Evolutionary conservation across 2,113 vertebrate genomes (phyloP).

Genomic region (Pantherophis guttatus): DNA sequence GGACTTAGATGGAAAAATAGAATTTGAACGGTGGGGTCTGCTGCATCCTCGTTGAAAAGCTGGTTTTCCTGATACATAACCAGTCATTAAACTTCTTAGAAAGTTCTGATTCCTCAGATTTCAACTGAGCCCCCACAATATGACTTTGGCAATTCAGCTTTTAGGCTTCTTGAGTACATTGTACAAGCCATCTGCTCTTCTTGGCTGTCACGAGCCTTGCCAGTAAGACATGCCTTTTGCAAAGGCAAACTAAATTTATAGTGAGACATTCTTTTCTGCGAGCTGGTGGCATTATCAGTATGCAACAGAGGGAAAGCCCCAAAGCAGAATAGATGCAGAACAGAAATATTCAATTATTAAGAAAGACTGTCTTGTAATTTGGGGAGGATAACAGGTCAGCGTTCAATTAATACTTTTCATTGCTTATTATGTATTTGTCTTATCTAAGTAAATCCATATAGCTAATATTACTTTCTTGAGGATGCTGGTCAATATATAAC

Average conservation of each 20-base stretch:
- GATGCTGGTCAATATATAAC: not conserved
- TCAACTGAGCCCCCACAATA: not conserved
- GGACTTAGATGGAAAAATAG: not conserved
- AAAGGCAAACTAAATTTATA: not conserved
- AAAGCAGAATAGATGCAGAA: conserved; percentile 17
- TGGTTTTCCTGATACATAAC: not conserved
- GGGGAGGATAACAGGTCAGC: not conserved
- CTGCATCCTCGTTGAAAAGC: not conserved
- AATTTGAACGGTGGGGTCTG: not conserved
- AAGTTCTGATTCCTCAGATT: not conserved
- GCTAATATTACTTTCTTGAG: conserved; percentile 12
- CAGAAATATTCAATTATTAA: conserved; percentile 26
- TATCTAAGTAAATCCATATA: conserved; percentile 14
- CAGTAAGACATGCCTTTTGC: not conserved
- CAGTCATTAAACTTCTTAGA: not conserved
- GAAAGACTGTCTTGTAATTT: conserved; percentile 18
- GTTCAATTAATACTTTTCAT: conserved; percentile 19
- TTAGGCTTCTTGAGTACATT: not conserved
- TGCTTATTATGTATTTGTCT: conserved; percentile 23
- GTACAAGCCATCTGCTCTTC: conserved; percentile 1
- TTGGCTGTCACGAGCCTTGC: not conserved
- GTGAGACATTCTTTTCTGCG: not conserved
- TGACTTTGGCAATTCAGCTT: not conserved
- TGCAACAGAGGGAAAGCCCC: not conserved
- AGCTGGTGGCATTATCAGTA: not conserved